Base-by-base conservation (phyloP, 1,140 invertebrate species). In the Pachypsylla venusta region DNA sequence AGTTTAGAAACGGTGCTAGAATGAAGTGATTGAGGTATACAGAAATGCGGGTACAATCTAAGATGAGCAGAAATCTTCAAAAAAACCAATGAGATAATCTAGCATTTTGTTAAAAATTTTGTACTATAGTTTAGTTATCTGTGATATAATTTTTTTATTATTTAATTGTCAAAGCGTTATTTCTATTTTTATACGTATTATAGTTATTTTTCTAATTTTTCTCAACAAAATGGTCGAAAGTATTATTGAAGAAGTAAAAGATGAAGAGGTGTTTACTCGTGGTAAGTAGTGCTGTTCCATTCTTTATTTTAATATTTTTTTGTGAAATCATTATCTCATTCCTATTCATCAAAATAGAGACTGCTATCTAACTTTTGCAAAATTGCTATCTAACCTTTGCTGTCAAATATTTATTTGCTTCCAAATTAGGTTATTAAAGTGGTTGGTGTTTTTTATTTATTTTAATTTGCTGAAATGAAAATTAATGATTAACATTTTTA, bases 221-320 rank as follows among this genome's bases (percentile, higher is more conserved):
- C 42, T 48, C 42, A 48, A n/a, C n/a, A n/a, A 48, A 48, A 48
- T 48, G 42, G 42, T 48, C 42, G 42, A 48, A 48, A 48, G 42
- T 48, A 48, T 48, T 48, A 48, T n/a, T 48, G 42, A 48, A 48
- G 42, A 48, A 48, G 42, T 48, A 5, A 48, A 48, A n/a, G 42
- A 22, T 3, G 42, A 48, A n/a, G 42, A 48, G 42, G 42, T 48
- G 4, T 48, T 48, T 48, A 19, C 4, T 4, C 42, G 42, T 48
- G 42, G 42, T 48, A 48, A 48, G 42, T 48, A 10, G 7, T 10
- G n/a, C n/a, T 48, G 16, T 19, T 48, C 42, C 5, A 10, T 19
- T 48, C 22, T 48, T n/a, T n/a, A n/a, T n/a, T n/a, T n/a, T n/a
- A n/a, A n/a, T n/a, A n/a, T n/a, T n/a, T n/a, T n/a, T n/a, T n/a